Base-by-base conservation (phyloP, 2,888 invertebrate species). In the Bembecia ichneumoniformis region DNA sequence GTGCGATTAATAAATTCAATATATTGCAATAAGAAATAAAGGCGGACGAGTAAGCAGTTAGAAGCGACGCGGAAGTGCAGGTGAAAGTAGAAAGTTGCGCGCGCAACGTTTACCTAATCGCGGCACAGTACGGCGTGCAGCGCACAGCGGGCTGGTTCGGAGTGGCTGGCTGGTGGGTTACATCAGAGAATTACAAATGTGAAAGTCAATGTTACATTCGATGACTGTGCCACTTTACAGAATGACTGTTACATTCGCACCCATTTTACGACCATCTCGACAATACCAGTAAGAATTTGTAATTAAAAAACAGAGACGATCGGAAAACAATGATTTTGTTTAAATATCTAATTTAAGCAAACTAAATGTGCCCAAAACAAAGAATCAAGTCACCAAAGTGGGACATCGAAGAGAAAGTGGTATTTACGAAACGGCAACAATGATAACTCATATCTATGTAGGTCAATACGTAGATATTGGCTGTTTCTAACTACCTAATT, bases 171-270 rank as follows among this genome's bases (percentile, higher is more conserved):
- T 47, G 54, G 53, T 58, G 58, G 58, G 64, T 74, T 72, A 73
- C 77, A 71, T 73, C 79, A 79, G 73, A 40, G 20, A 46, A 50
- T 67, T 66, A 62, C 49, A 51, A 70, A 76, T 78, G 83, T 79
- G 84, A 86, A 84, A 86, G 86, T 84, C 86, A 86, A 86, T 86
- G 84, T 82, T 84, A 84, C 72, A 78, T 75, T 72, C 68, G 69
- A 74, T 74, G 69, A 74, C 64, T 56, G 53, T 54, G 55, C 53
- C 52, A 62, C 58, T 60, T 59, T 59, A 59, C 51, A 52, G 57
- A 54, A 61, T 56, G 59, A 63, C 55, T 11, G 14, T 40, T 40
- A 14, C 40, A 40, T 40, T 40, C 40, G 13, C 13, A 40, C n/a
- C n/a, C 40, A 40, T 14, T 13, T 40, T 40, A 40, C 14, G 7